Evolutionary conservation across 2,797 vertebrate species (phyloP), one percentile per base, ranked within the genome.

Genomic region (Propithecus perrieri): DNA sequence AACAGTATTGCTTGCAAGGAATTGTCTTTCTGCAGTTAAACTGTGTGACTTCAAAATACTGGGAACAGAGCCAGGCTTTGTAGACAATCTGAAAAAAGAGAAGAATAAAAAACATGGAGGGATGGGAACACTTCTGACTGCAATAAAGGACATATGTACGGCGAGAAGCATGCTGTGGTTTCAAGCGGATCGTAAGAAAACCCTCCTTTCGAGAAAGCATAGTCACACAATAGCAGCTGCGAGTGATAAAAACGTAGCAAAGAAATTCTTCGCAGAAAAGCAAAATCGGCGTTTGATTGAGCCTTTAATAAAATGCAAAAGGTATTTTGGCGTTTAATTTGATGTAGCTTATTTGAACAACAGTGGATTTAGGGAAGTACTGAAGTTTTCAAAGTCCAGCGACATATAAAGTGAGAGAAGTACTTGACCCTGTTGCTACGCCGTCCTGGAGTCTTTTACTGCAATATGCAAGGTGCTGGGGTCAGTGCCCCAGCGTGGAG

Each of bases 51-150:
- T 99, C 99, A 99, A 99, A 99, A 98, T 99, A 99, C 99, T 99
- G 99, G 99, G 99, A 99, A 99, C 99, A 99, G 98, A 99, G 99
- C 99, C 99, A 99, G 98, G 99, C 99, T 99, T 99, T 99, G 99
- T 99, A 99, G 99, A 99, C 99, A 98, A 99, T 99, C 99, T 99
- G 98, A 84, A 98, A 98, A 98, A 95, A 98, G 90, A 97, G 75
- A 96, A 83, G 95, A 93, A 98, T 98, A 78, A 98, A 97, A 96
- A 97, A 81, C 88, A 97, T 76, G 97, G 97, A 97, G 97, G 89
- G 90, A 91, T 97, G 94, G 97, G 92, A 92, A 98, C 98, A 97
- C 95, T 97, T 97, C 95, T 98, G 97, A 98, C 98, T 98, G 98
- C 98, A 98, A 98, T 94, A 96, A 98, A 98, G 98, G 97, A 95